Conservation (phyloP, 92 coral and sea anemone species). For the Galaxea fascicularis region DNA sequence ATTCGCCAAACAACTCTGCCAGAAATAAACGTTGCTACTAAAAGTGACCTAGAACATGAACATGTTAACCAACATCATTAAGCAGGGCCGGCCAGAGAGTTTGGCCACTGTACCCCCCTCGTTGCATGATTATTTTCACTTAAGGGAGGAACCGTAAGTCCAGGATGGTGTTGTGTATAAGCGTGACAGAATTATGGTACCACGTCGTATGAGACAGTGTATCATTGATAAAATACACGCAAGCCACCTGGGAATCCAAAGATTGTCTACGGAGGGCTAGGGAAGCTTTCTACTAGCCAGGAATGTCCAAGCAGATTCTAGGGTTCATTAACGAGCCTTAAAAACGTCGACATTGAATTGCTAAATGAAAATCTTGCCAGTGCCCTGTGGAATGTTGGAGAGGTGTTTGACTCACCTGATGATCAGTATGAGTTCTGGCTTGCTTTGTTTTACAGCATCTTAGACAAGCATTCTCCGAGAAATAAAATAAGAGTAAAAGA, state of each 20-base stretch:
- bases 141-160: slow-evolving; percentile 28
- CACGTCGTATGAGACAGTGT: slow-evolving; percentile 6
- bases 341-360: slow-evolving; percentile 47
- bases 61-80: slow-evolving; percentile 36
- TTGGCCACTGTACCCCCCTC: slow-evolving; percentile 6
- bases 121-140: slow-evolving; percentile 29
- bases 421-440: slow-evolving; percentile 66
- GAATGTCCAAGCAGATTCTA: slow-evolving; percentile 44
- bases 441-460: slow-evolving; percentile 53
- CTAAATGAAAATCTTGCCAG: slow-evolving; percentile 58
- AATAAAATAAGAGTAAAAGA: slow-evolving; percentile 59
- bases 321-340: slow-evolving; percentile 46
- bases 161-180: slow-evolving; percentile 48
- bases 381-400: slow-evolving; percentile 72
- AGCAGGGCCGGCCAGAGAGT: slow-evolving; percentile 50
- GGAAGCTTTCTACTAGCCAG: too few species aligned
- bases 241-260: slow-evolving; percentile 44
- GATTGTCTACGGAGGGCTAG: too few species aligned
- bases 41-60: slow-evolving; percentile 45
- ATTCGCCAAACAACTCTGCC: neutral
- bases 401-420: slow-evolving; percentile 53
- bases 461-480: slow-evolving; percentile 56
- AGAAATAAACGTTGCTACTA: slow-evolving; percentile 32
- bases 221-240: slow-evolving; percentile 23
- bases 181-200: slow-evolving; percentile 45